These are phyloP conservation scores for Eurois occulta DNA, from an alignment of 2,888 invertebrate species.

Conservation along the genomic window DNA sequence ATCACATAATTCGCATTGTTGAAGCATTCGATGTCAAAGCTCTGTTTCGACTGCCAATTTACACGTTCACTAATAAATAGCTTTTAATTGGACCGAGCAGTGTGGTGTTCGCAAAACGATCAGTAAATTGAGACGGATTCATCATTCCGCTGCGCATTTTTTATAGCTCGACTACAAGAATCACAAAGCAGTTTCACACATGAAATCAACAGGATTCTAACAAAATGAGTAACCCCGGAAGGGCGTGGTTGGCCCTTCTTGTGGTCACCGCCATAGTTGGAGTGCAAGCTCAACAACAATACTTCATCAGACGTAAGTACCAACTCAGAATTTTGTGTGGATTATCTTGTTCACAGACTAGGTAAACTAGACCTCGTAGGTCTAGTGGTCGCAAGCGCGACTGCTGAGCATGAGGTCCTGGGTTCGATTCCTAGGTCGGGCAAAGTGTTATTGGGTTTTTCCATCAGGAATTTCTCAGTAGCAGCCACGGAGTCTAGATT, in stretches of 20 bases:
- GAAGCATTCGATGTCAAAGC: conserved; percentile 54
- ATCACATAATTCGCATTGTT: conserved; percentile 17
- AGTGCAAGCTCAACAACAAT: conserved; percentile 72
- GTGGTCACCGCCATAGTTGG: conserved; percentile 67
- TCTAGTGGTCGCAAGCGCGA: not conserved
- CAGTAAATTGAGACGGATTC: conserved; percentile 25
- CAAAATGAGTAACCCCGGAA: conserved; percentile 78
- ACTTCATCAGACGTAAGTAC: conserved; percentile 81
- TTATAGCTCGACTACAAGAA: conserved; percentile 67
- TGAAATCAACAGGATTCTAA: conserved; percentile 68
- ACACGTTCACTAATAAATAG: conserved; percentile 28
- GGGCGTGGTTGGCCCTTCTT: conserved; percentile 77
- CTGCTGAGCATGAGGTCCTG: too few relatives aligned
- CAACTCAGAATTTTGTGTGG: conserved; percentile 21
- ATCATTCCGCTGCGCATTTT: conserved; percentile 50
- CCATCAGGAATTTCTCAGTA: too few relatives aligned
- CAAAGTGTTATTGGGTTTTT: too few relatives aligned
- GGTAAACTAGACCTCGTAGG: too few relatives aligned
- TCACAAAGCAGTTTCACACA: conserved; percentile 67
- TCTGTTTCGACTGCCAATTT: conserved; percentile 53
- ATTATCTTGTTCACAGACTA: conserved; percentile 11
- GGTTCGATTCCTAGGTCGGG: too few relatives aligned
- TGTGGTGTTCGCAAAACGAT: conserved; percentile 70
- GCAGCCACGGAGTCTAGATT: too few relatives aligned
- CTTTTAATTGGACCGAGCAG: conserved; percentile 52